phyloP scores from a whole-genome alignment of 92 coral and sea anemone species.

The Montipora capitata region DNA sequence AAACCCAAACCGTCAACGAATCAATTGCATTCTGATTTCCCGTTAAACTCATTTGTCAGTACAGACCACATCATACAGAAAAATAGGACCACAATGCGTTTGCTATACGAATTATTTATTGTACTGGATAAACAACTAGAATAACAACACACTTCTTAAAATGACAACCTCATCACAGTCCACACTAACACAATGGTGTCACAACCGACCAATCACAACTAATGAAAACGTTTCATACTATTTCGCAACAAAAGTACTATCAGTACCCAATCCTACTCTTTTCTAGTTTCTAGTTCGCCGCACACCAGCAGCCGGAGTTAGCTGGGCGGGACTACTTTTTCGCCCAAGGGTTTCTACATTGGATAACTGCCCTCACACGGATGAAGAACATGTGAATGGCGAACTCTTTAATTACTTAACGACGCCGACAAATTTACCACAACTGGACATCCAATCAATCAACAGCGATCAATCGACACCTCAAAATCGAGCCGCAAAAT shows the following conservation, averaged over 20 bases:
- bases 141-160: constrained; percentile 30
- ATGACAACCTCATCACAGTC: background rate
- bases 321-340: background rate
- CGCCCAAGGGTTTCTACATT: background rate
- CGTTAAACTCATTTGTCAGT: no score
- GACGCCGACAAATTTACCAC: no score
- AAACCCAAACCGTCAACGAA: no score
- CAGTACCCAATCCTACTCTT: background rate
- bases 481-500: background rate
- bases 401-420: no score
- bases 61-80: no score
- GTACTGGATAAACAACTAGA: background rate
- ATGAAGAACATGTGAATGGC: no score
- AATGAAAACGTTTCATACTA: background rate
- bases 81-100: no score
- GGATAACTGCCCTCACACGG: background rate
- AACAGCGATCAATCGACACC: background rate
- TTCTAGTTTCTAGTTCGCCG: background rate
- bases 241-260: background rate
- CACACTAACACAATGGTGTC: background rate
- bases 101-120: constrained; percentile 1
- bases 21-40: background rate
- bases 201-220: background rate
- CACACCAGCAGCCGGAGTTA: background rate
- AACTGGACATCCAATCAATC: background rate